These are phyloP conservation scores for Apodemia duryi DNA, from an alignment of 2,888 invertebrate genomes.

Conservation along the genomic window DNA sequence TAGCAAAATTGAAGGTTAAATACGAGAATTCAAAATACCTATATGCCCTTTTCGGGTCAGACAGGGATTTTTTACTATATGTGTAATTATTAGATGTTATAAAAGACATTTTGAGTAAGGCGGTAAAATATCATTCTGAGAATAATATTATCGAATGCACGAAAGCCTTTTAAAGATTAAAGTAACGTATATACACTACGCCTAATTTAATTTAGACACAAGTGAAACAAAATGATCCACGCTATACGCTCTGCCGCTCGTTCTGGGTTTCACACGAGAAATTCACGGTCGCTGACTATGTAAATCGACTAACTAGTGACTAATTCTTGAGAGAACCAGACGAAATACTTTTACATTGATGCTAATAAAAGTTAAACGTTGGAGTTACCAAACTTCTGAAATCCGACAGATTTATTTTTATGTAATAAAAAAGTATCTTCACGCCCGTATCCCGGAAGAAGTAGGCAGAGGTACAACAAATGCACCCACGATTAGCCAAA, in stretches of 20 bases:
- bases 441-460: too few species aligned
- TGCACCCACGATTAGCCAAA: too few species aligned
- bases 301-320: constrained; percentile 62
- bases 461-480: too few species aligned
- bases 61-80: too few species aligned
- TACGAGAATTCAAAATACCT: too few species aligned
- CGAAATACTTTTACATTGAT: constrained; percentile 32
- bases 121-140: too few species aligned
- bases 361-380: constrained; percentile 27
- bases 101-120: too few species aligned
- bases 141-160: background rate
- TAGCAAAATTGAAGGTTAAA: too few species aligned
- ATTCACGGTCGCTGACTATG: constrained; percentile 74
- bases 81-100: too few species aligned
- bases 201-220: constrained; percentile 65
- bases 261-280: constrained; percentile 69
- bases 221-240: constrained; percentile 47
- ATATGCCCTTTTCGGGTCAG: too few species aligned
- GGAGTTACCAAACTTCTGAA: constrained; percentile 13
- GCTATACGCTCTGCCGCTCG: constrained; percentile 53
- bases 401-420: background rate
- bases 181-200: constrained; percentile 18
- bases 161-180: constrained; percentile 14
- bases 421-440: too few species aligned
- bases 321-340: constrained; percentile 45